These are phyloP conservation scores for Noctua fimbriata DNA, from an alignment of 2,888 invertebrate genomes.

Conservation along the genomic window DNA sequence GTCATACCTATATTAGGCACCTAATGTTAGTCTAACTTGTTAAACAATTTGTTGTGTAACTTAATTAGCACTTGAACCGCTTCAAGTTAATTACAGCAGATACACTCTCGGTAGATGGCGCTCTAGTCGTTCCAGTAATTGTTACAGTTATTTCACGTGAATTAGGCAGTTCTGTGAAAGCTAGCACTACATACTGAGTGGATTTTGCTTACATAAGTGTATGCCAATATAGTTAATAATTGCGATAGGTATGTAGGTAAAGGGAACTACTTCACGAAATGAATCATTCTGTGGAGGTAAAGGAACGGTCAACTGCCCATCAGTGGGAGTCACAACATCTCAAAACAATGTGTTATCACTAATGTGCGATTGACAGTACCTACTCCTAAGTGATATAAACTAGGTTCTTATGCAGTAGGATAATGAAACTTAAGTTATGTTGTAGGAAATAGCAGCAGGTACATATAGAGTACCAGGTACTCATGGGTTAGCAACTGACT, in stretches of 20 bases:
- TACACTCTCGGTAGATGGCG: constrained; percentile 27
- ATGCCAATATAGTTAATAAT: not conserved
- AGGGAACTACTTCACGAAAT: not conserved
- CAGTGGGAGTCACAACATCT: not conserved
- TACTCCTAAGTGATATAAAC: not conserved
- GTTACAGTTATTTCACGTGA: constrained; percentile 1
- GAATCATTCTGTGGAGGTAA: not conserved
- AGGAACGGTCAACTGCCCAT: not conserved
- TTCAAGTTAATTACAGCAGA: constrained; percentile 27
- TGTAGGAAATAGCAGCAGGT: not conserved
- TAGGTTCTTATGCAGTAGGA: not conserved
- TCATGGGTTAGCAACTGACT: not conserved
- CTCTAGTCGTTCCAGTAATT: constrained; percentile 8
- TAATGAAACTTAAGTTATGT: not conserved
- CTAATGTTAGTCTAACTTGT: not conserved
- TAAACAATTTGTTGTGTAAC: not conserved
- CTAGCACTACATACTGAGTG: not conserved
- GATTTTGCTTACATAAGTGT: not conserved
- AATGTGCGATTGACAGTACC: not conserved
- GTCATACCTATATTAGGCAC: not conserved
- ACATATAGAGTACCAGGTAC: no score
- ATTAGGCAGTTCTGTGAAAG: constrained; percentile 12
- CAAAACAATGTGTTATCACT: not conserved
- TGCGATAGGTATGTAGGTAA: not conserved
- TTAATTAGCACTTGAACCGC: not conserved